Percentiles rank a stretch among this genome's conserved stretches.
Conservation (phyloP, 2,113 vertebrate genomes). For the Geothlypis trichas region DNA sequence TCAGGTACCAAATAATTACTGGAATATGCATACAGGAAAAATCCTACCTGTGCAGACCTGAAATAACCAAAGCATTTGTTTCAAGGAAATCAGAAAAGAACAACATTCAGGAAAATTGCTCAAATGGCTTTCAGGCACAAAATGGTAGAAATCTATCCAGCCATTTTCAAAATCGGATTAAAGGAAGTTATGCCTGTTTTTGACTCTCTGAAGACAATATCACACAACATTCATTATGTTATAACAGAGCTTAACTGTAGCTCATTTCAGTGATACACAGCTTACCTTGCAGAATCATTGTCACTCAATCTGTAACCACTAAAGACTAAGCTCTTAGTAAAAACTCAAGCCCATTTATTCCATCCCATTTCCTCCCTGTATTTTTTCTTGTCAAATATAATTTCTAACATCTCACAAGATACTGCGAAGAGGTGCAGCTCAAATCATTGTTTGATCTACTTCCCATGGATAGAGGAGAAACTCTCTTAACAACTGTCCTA, state of each 20-base stretch:
- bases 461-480: not conserved
- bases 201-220: not conserved
- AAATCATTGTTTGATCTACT: not conserved
- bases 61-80: not conserved
- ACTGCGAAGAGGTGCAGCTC: not conserved
- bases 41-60: not conserved
- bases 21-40: not conserved
- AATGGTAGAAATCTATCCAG: not conserved
- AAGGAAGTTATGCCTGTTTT: not conserved
- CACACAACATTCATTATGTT: not conserved
- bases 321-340: not conserved
- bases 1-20: not conserved
- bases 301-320: not conserved
- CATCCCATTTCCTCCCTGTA: not conserved
- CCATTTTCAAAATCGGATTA: not conserved
- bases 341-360: not conserved
- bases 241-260: not conserved
- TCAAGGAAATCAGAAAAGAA: not conserved
- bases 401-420: not conserved
- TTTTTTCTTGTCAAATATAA: not conserved
- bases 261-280: not conserved
- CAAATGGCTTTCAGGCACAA: not conserved
- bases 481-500: not conserved
- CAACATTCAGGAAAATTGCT: not conserved
- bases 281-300: not conserved